Evolutionary conservation across 2,888 invertebrate genomes (phyloP).

Genomic region (Ochlodes sylvanus): DNA sequence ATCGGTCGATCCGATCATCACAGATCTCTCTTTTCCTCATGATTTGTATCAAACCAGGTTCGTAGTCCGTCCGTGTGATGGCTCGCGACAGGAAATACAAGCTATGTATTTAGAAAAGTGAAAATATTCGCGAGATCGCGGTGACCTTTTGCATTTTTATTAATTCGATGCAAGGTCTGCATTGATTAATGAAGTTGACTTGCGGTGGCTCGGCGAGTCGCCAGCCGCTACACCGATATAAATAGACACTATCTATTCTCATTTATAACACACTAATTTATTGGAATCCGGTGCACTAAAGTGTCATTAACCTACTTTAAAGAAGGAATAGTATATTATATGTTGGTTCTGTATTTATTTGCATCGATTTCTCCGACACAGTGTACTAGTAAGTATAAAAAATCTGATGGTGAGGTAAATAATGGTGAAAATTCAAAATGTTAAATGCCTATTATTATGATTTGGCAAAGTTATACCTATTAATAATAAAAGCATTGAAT

Average conservation of each 20-base stretch:
- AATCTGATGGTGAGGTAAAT: too few species aligned
- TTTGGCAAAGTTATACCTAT: too few species aligned
- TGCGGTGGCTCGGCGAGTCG: too few species aligned
- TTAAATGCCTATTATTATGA: too few species aligned
- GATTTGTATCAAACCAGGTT: conserved; percentile 2
- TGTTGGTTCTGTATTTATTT: too few species aligned
- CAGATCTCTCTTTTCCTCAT: conserved; percentile 6
- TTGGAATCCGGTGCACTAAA: not conserved
- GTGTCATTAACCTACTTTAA: not conserved
- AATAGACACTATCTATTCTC: not conserved
- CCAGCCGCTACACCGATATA: not conserved
- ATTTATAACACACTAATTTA: not conserved
- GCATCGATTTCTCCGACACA: too few species aligned
- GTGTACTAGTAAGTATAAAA: too few species aligned
- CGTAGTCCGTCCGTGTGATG: not conserved
- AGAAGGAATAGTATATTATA: not conserved
- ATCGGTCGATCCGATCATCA: not conserved
- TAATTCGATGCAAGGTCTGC: conserved; percentile 19
- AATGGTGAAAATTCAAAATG: too few species aligned
- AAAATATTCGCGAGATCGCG: conserved; percentile 19
- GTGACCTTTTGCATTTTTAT: conserved; percentile 12
- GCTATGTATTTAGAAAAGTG: conserved; percentile 25
- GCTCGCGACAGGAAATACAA: conserved; percentile 27
- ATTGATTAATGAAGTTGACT: conserved; percentile 24
- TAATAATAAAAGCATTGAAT: too few species aligned